phyloP scores from a whole-genome alignment of 2,888 invertebrate genomes.

The Patella depressa region DNA sequence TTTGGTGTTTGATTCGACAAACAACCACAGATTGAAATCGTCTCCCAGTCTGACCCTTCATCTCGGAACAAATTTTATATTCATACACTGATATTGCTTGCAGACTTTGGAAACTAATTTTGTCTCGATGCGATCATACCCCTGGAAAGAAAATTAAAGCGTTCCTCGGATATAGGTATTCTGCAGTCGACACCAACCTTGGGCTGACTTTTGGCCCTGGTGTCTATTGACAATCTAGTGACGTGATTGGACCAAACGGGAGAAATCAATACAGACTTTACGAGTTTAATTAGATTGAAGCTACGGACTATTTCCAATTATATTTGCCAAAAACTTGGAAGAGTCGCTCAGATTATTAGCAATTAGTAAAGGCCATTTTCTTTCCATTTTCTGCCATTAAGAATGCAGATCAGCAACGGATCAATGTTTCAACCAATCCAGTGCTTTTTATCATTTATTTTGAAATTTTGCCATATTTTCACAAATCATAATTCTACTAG shows the following conservation, averaged over 20 bases:
- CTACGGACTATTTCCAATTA: constrained; percentile 39
- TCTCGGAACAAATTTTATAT: constrained; percentile 6
- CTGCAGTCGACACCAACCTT: background rate
- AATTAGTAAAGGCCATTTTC: constrained; percentile 27
- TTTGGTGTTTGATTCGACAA: constrained; percentile 5
- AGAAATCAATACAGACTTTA: constrained; percentile 41
- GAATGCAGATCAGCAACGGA: constrained; percentile 9
- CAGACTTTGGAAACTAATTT: constrained; percentile 13
- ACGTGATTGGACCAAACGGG: constrained; percentile 35
- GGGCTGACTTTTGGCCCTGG: constrained; percentile 9
- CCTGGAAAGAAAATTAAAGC: constrained; percentile 5
- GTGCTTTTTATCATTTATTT: constrained; percentile 36
- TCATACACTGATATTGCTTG: constrained; percentile 10
- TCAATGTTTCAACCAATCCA: constrained; percentile 20
- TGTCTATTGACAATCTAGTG: constrained; percentile 38
- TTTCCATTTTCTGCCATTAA: constrained; percentile 19
- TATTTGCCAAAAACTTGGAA: constrained; percentile 31
- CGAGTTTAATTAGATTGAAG: constrained; percentile 45
- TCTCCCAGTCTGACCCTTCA: constrained; percentile 12
- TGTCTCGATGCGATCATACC: constrained; percentile 9
- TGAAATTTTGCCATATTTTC: constrained; percentile 44
- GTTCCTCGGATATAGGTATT: constrained; percentile 10
- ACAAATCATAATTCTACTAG: constrained; percentile 39
- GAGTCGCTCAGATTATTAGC: constrained; percentile 30
- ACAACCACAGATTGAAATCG: constrained; percentile 12